phyloP scores from a whole-genome alignment of 2,888 invertebrate genomes.

The Alloplasta piceator region DNA sequence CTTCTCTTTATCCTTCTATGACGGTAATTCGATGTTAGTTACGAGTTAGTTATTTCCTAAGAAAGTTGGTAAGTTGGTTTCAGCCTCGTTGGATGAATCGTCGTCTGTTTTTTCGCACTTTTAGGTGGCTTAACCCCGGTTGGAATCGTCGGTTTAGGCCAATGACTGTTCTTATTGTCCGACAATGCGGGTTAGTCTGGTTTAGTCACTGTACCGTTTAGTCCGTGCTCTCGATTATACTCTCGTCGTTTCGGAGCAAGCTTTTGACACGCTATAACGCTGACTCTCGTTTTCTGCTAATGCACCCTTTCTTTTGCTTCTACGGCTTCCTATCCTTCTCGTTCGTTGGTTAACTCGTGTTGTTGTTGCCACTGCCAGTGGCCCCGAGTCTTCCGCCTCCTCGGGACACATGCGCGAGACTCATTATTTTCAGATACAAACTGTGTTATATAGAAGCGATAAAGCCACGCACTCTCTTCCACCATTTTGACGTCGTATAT shows the following conservation, averaged over 20 bases:
- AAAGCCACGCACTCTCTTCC: conserved; percentile 23
- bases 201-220: background rate
- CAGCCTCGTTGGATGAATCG: no score
- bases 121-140: no score
- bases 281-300: conserved; percentile 42
- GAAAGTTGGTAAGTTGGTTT: no score
- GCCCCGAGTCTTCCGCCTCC: conserved; percentile 23
- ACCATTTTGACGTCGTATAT: conserved; percentile 56
- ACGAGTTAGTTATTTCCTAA: no score
- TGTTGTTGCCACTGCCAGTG: conserved; percentile 49
- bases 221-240: background rate
- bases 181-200: no score
- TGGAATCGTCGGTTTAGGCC: background rate
- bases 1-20: no score
- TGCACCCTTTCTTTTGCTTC: conserved; percentile 43
- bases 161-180: background rate
- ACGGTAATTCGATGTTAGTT: no score
- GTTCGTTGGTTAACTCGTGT: conserved; percentile 39
- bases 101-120: no score
- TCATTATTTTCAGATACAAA: conserved; percentile 44
- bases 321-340: conserved; percentile 30
- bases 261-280: conserved; percentile 57
- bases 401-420: conserved; percentile 15
- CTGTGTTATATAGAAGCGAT: background rate
- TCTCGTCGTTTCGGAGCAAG: conserved; percentile 6